phyloP scores from a whole-genome alignment of 2,888 invertebrate genomes.

The Leucophenga montana region DNA sequence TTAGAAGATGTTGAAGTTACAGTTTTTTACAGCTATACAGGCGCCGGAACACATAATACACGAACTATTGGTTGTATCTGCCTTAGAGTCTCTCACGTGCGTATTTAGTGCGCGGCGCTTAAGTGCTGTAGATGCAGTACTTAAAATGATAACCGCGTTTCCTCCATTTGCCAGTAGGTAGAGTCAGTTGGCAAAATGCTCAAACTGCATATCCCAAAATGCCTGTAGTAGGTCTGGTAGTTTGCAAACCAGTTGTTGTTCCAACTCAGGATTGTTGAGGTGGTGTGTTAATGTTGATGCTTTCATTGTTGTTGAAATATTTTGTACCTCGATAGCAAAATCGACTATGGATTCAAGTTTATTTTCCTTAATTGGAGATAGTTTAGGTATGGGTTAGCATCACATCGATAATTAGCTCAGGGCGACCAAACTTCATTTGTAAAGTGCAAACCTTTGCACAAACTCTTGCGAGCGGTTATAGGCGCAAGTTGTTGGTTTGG shows the following conservation, averaged over 20 bases:
- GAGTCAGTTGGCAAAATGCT: too few species aligned
- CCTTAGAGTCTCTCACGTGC: neutral
- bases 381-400: neutral
- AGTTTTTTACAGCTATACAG: neutral
- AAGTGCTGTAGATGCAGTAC: neutral
- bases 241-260: neutral
- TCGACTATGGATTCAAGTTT: neutral
- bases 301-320: neutral
- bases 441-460: slow-evolving; percentile 17
- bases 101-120: neutral
- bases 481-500: too few species aligned
- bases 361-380: neutral
- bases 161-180: neutral
- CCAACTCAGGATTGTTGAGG: neutral
- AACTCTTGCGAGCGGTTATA: too few species aligned
- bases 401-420: neutral
- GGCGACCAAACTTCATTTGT: neutral
- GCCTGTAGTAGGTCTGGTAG: neutral
- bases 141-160: neutral
- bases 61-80: neutral
- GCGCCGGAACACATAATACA: neutral
- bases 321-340: too few species aligned
- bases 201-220: neutral
- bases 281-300: neutral
- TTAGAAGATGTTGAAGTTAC: neutral